Conservation (phyloP, 1,140 invertebrate species). For the Lysiphlebus fabarum region DNA sequence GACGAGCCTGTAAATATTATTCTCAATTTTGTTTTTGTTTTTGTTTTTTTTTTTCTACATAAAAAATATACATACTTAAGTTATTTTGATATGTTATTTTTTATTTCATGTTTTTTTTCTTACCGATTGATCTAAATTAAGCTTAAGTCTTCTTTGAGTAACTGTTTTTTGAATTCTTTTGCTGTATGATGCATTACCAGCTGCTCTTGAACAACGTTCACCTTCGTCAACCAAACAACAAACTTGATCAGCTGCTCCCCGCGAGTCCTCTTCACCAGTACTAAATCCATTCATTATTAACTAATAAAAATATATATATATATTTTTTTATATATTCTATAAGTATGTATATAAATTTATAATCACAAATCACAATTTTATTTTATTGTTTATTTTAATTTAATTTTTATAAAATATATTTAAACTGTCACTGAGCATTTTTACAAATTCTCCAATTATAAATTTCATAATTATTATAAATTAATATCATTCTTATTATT, state of each 20-base stretch:
- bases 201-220: constrained; percentile 77
- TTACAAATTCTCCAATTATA: no score
- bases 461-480: no score
- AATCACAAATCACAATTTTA: not conserved
- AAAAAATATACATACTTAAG: no score
- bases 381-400: not conserved
- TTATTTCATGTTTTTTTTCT: no score
- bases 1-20: constrained; percentile 68
- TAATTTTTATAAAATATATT: not conserved
- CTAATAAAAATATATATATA: not conserved
- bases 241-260: constrained; percentile 80
- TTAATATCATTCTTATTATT: no score
- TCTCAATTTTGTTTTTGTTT: constrained; percentile 4
- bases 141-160: constrained; percentile 84
- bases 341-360: not conserved
- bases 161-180: constrained; percentile 95
- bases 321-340: not conserved
- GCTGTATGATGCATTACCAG: constrained; percentile 94
- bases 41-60: no score
- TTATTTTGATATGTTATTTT: no score
- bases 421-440: no score
- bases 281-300: constrained; percentile 76
- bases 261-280: constrained; percentile 84
- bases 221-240: constrained; percentile 92
- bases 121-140: constrained; percentile 82